Evolutionary conservation across 1,140 invertebrate genomes (phyloP), one percentile per base, ranked within the genome.

Genomic region (Drosophila mojavensis): DNA sequence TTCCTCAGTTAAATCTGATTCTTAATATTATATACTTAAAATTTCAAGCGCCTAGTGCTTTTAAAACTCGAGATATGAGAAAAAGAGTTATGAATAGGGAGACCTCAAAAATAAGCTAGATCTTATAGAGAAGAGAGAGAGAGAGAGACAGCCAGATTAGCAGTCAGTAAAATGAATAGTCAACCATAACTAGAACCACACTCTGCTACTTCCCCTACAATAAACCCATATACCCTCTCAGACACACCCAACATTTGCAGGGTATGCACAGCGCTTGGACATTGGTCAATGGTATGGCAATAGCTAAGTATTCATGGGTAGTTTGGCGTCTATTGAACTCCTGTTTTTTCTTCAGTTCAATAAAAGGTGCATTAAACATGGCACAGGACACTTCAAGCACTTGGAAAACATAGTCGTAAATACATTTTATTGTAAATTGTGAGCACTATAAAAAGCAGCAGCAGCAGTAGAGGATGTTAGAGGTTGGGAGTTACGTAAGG

Each of bases 361-460:
- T 88, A 88, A 88, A 88, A 89, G 84, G 72, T 75, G 84, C 84
- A 88, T 88, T 88, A 89, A 88, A 84, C 56, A 15, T 48, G 56
- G 41, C 43, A 33, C 36, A 58, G 60, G 61, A 43, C 76, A 86
- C 79, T 80, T 66, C 30, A 82, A 88, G 69, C 71, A 89, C 69
- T 88, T 50, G 58, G 69, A 81, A 85, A 85, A 84, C 81, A 85
- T 85, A 75, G 84, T 89, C 84, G 84, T 88, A 88, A 88, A 88
- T 80, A 80, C 64, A 80, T 89, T 88, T 88, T 88, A 89, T 84
- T 84, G 78, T 89, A 88, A 88, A 89, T 88, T 88, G 81, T 56
- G 41, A 48, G 41, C 54, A 33, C 71, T 56, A 63, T 69, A 79
- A 82, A 82, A 80, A 74, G 28, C 13, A 45, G 43, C 1, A 5